Conservation (phyloP, 2,113 vertebrate species). For the Crotalus helleri region DNA sequence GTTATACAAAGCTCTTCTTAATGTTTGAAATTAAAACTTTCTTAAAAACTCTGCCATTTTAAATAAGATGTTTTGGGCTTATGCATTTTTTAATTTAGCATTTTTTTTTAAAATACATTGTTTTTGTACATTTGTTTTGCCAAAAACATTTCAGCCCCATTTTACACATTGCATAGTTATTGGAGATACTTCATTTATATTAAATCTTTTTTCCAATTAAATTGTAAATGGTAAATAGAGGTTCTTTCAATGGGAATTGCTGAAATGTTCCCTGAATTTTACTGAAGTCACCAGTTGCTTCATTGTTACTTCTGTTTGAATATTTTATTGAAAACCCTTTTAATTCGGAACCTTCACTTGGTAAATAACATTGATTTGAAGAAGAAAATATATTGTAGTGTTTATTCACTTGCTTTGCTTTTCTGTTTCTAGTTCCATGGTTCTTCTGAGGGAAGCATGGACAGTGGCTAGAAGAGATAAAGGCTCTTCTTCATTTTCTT, state of each 20-base stretch:
- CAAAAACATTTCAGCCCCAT: neutral
- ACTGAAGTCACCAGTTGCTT: neutral
- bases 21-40: neutral
- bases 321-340: neutral
- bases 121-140: neutral
- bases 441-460: neutral
- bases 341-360: neutral
- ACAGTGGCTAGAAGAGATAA: neutral
- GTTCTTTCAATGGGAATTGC: neutral
- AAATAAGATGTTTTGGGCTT: neutral
- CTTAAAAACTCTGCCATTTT: neutral
- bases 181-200: neutral
- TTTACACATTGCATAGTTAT: neutral
- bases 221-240: neutral
- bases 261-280: neutral
- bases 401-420: conserved; percentile 50
- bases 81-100: neutral
- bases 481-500: neutral
- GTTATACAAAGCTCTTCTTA: neutral
- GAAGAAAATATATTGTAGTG: neutral
- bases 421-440: conserved; percentile 35
- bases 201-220: neutral
- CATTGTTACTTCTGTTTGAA: neutral
- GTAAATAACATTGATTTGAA: conserved; percentile 33
- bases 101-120: neutral